phyloP scores from a whole-genome alignment of 2,888 invertebrate species.

The Bruchidius siliquastri region DNA sequence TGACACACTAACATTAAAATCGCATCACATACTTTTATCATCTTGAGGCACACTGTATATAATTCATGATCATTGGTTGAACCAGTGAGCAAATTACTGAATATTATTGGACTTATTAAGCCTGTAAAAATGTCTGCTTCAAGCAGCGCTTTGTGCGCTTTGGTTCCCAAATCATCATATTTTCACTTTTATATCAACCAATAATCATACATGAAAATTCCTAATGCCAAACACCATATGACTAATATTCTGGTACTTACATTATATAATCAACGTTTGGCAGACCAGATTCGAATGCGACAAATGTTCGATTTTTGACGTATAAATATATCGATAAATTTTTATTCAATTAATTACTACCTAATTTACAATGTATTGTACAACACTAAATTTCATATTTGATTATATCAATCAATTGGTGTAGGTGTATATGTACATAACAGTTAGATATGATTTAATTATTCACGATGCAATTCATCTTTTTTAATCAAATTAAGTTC shows the following conservation, averaged over 20 bases:
- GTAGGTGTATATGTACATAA: neutral
- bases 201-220: neutral
- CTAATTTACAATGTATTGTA: neutral
- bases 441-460: neutral
- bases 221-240: neutral
- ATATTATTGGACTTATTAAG: too few relatives aligned
- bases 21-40: too few relatives aligned
- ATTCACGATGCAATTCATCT: neutral
- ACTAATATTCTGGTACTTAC: neutral
- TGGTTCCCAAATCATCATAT: too few relatives aligned
- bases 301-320: neutral
- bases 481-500: neutral
- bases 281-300: neutral
- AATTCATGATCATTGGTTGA: too few relatives aligned
- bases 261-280: neutral
- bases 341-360: neutral
- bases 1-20: too few relatives aligned
- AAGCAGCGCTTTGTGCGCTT: too few relatives aligned
- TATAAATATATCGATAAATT: neutral
- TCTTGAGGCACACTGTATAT: too few relatives aligned
- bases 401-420: neutral
- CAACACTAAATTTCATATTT: neutral
- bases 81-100: too few relatives aligned
- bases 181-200: neutral
- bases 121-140: too few relatives aligned